Conservation (phyloP, 2,888 invertebrate genomes). For the Erannis defoliaria region DNA sequence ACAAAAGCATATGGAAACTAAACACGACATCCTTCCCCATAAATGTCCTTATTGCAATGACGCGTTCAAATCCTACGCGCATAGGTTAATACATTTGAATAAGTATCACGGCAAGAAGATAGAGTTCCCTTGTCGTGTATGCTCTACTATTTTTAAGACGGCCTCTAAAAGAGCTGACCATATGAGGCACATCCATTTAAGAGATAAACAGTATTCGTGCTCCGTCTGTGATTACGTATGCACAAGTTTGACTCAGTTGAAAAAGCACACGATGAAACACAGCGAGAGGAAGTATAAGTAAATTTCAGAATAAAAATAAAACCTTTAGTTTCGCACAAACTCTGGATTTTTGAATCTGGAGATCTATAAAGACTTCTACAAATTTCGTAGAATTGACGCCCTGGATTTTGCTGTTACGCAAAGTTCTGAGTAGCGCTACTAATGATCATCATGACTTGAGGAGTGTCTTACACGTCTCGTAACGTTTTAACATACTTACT, state of each 20-base stretch:
- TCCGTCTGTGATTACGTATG: slow-evolving; percentile 20
- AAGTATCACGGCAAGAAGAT: slow-evolving; percentile 65
- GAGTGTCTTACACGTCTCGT: no score
- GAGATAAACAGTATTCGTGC: slow-evolving; percentile 27
- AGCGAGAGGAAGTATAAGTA: slow-evolving; percentile 58
- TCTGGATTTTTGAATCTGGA: no score
- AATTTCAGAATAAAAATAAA: background rate
- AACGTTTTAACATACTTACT: no score
- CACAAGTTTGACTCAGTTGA: slow-evolving; percentile 50
- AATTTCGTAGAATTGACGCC: no score
- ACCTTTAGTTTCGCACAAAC: no score
- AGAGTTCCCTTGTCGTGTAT: slow-evolving; percentile 73
- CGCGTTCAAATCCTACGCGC: slow-evolving; percentile 68
- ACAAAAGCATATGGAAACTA: slow-evolving; percentile 62
- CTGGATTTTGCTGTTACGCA: no score
- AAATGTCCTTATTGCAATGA: slow-evolving; percentile 64
- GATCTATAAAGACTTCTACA: no score
- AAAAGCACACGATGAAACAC: slow-evolving; percentile 72
- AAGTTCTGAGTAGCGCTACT: no score
- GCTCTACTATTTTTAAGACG: slow-evolving; percentile 70
- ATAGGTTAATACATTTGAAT: slow-evolving; percentile 67
- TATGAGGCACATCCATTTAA: slow-evolving; percentile 60
- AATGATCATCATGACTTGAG: no score
- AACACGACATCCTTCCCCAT: slow-evolving; percentile 59
- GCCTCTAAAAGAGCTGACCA: slow-evolving; percentile 66